These are phyloP conservation scores for Dasyprocta punctata DNA, from an alignment of 2,113 vertebrate species.

Conservation along the genomic window DNA sequence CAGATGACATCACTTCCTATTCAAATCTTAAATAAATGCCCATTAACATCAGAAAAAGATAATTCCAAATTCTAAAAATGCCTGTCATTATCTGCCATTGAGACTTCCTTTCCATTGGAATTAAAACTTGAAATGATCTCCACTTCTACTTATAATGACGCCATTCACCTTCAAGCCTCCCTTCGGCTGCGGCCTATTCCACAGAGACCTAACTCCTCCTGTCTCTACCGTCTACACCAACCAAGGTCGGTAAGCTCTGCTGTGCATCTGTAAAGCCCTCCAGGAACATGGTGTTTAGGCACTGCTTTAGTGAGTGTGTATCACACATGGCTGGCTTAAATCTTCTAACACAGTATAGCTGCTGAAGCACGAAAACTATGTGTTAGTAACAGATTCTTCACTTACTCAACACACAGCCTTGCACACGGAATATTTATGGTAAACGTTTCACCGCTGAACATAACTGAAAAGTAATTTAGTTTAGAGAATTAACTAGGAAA, in stretches of 20 bases:
- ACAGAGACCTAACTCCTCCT: neutral
- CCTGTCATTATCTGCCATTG: neutral
- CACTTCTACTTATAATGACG: neutral
- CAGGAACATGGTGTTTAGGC: neutral
- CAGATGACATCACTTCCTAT: neutral
- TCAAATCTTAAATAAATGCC: neutral
- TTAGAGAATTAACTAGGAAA: neutral
- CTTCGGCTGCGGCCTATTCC: neutral
- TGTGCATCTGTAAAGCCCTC: neutral
- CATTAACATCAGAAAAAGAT: conserved; percentile 6
- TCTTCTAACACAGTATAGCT: neutral
- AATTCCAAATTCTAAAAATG: neutral
- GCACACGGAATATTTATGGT: neutral
- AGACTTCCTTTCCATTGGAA: neutral
- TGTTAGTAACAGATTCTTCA: neutral
- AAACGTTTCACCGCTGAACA: neutral
- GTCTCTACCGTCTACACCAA: neutral
- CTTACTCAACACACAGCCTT: neutral
- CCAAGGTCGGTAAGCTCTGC: neutral
- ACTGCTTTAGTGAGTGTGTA: neutral
- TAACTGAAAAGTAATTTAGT: neutral
- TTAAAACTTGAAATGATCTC: neutral
- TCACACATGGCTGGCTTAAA: neutral
- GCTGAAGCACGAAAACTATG: neutral
- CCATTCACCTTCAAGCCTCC: neutral